Percentiles rank a stretch among this genome's conserved stretches.
phyloP scores from a whole-genome alignment of 2,113 vertebrate species.

The Maylandia zebra region DNA sequence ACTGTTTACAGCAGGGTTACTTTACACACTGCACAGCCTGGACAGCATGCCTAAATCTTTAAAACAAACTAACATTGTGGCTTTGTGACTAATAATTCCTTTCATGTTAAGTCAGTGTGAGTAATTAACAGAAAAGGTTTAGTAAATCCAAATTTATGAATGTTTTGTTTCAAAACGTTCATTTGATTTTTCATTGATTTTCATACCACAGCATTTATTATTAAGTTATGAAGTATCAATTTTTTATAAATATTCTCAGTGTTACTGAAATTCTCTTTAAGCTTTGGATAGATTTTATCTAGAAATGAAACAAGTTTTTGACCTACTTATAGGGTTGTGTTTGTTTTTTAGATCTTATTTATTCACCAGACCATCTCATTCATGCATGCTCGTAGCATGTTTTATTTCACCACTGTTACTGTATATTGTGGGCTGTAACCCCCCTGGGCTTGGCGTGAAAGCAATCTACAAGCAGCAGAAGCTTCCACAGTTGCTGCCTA shows the following conservation, averaged over 20 bases:
- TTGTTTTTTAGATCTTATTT: background rate
- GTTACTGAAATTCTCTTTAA: background rate
- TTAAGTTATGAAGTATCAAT: background rate
- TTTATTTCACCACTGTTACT: background rate
- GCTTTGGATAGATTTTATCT: background rate
- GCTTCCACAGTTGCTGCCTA: background rate
- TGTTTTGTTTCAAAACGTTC: background rate
- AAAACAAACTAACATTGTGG: background rate
- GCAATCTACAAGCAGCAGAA: background rate
- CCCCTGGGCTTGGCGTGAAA: background rate
- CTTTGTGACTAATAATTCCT: background rate
- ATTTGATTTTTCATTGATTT: background rate
- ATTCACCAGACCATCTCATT: background rate
- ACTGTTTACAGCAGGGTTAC: background rate
- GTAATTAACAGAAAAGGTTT: background rate
- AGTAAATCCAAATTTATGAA: background rate
- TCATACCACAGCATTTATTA: background rate
- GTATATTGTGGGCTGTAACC: background rate
- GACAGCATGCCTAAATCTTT: background rate
- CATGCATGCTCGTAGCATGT: background rate
- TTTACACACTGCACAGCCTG: background rate
- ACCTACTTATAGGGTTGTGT: background rate
- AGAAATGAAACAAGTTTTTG: background rate
- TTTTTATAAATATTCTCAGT: background rate
- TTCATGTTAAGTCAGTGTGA: background rate